These are phyloP conservation scores for Lagopus leucura DNA, from an alignment of 2,113 vertebrate genomes.

Conservation along the genomic window DNA sequence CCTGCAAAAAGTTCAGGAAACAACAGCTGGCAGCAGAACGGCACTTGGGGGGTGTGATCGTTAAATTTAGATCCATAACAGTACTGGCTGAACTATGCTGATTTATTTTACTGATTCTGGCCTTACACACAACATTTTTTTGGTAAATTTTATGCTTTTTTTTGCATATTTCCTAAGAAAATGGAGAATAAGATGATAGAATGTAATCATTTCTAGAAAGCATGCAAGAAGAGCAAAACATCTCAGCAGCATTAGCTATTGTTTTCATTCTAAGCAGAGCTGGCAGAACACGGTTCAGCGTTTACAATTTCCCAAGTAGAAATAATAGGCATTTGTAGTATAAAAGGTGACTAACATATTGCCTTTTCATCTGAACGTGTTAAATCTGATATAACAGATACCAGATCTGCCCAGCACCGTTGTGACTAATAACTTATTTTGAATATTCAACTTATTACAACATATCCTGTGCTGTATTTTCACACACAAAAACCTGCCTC, in stretches of 20 bases:
- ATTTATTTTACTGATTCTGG: not conserved
- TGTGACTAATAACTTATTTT: conserved; percentile 39
- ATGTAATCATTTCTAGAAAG: not conserved
- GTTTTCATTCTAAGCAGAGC: not conserved
- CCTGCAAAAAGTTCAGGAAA: not conserved
- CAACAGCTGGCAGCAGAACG: not conserved
- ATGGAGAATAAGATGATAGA: not conserved
- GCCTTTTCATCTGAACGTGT: conserved; percentile 18
- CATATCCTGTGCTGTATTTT: conserved; percentile 35
- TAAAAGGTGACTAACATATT: conserved; percentile 41
- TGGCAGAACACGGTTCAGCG: not conserved
- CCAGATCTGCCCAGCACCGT: not conserved
- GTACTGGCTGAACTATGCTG: not conserved
- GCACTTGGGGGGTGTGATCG: not conserved
- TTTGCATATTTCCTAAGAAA: conserved; percentile 8
- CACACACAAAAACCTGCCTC: not conserved
- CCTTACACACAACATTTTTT: not conserved
- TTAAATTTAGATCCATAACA: not conserved
- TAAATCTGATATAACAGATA: conserved; percentile 14
- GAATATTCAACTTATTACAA: conserved; percentile 50
- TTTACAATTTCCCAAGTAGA: conserved; percentile 7
- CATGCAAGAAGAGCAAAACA: not conserved
- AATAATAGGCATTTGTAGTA: conserved; percentile 38
- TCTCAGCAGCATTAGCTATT: not conserved
- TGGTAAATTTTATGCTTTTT: not conserved